These are phyloP conservation scores for Ericerus pela DNA, from an alignment of 1,140 invertebrate species.

Conservation along the genomic window DNA sequence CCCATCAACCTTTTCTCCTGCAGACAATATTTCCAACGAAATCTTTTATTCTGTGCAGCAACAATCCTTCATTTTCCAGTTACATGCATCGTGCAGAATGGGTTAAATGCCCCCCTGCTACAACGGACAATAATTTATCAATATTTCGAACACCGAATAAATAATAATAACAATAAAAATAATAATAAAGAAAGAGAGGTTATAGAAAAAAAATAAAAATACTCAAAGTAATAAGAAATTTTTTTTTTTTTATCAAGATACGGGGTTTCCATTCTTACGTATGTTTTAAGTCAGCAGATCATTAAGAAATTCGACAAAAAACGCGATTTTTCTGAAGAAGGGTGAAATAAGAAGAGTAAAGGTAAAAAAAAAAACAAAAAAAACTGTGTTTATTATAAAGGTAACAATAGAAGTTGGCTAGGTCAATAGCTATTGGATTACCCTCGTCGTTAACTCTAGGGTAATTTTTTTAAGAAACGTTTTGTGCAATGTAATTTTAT, in stretches of 20 bases:
- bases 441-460: constrained; percentile 1
- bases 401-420: constrained; percentile 1
- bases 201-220: constrained; percentile 3
- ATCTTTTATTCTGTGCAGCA: constrained; percentile 6
- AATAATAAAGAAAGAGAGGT: too few relatives aligned
- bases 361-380: too few relatives aligned
- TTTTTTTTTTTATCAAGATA: background rate
- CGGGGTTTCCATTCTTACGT: constrained; percentile 1
- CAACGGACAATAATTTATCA: constrained; percentile 11
- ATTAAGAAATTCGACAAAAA: constrained; percentile 10
- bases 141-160: background rate
- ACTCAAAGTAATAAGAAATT: constrained; percentile 8
- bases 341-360: background rate
- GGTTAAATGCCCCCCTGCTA: constrained; percentile 9
- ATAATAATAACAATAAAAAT: too few relatives aligned
- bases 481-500: background rate
- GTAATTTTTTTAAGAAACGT: background rate
- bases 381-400: constrained; percentile 4
- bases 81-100: constrained; percentile 9
- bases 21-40: background rate
- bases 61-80: constrained; percentile 10
- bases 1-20: constrained; percentile 5
- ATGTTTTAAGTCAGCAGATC: constrained; percentile 5
- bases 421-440: constrained; percentile 12
- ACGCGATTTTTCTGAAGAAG: constrained; percentile 4